These are phyloP conservation scores for Dilophus febrilis DNA, from an alignment of 2,888 invertebrate genomes.

Conservation along the genomic window DNA sequence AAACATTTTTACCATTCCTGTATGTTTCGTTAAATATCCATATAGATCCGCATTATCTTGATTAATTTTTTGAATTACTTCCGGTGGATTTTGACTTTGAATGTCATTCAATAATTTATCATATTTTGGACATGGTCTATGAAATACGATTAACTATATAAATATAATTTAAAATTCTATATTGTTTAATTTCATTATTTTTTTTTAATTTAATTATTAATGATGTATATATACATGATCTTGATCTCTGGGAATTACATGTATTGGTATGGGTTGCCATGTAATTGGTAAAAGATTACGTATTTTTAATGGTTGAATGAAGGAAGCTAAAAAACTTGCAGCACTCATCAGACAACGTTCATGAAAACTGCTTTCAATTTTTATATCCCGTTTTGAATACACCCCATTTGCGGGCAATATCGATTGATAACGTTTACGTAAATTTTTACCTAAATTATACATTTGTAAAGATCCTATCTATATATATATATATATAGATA, in stretches of 20 bases:
- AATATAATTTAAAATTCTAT: neutral
- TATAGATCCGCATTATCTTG: slow-evolving; percentile 42
- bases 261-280: slow-evolving; percentile 84
- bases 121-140: slow-evolving; percentile 37
- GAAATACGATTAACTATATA: slow-evolving; percentile 26
- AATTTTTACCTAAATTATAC: slow-evolving; percentile 53
- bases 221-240: slow-evolving; percentile 54
- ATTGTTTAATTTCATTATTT: neutral
- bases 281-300: slow-evolving; percentile 28
- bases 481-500: slow-evolving; percentile 10
- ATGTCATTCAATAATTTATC: slow-evolving; percentile 33
- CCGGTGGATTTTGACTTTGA: slow-evolving; percentile 33
- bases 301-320: slow-evolving; percentile 31
- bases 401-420: slow-evolving; percentile 40
- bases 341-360: slow-evolving; percentile 81
- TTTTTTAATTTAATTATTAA: neutral
- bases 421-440: slow-evolving; percentile 50
- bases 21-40: slow-evolving; percentile 38
- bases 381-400: slow-evolving; percentile 42
- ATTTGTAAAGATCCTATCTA: slow-evolving; percentile 62
- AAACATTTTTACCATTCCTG: slow-evolving; percentile 29
- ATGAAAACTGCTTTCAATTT: slow-evolving; percentile 55
- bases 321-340: slow-evolving; percentile 58
- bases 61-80: slow-evolving; percentile 33
- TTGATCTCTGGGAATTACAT: slow-evolving; percentile 46